Percentiles rank a stretch among this genome's conserved stretches.
phyloP scores from a whole-genome alignment of 2,888 invertebrate species.

The Xanthorhoe designata region DNA sequence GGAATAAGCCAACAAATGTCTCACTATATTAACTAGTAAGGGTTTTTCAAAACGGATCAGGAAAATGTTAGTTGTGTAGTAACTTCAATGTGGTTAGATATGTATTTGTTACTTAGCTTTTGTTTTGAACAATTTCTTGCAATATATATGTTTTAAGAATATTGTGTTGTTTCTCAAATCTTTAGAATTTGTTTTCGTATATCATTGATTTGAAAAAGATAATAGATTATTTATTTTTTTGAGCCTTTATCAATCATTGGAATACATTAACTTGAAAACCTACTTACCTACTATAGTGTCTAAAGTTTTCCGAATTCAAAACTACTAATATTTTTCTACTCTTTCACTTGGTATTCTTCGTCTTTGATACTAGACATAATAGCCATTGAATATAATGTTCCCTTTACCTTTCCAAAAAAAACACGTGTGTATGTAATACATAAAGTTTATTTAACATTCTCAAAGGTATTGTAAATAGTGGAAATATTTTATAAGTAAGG shows the following conservation, averaged over 20 bases:
- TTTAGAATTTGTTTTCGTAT: too few species aligned
- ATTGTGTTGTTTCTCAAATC: background rate
- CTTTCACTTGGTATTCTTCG: too few species aligned
- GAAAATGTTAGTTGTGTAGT: constrained; percentile 9
- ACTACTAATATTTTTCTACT: too few species aligned
- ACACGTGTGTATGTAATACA: constrained; percentile 62
- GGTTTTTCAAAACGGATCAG: constrained; percentile 19
- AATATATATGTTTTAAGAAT: constrained; percentile 31
- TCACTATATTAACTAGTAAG: constrained; percentile 6
- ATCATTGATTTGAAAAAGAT: too few species aligned
- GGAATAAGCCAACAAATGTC: constrained; percentile 11
- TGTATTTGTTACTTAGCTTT: constrained; percentile 29
- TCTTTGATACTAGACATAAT: too few species aligned
- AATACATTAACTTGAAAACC: too few species aligned
- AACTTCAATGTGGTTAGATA: constrained; percentile 21
- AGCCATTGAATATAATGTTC: too few species aligned
- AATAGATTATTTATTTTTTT: too few species aligned
- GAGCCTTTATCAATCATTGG: too few species aligned
- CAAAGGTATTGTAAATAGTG: constrained; percentile 80
- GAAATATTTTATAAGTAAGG: constrained; percentile 77
- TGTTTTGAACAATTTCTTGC: constrained; percentile 32
- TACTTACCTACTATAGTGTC: too few species aligned
- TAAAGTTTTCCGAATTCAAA: too few species aligned
- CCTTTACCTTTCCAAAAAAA: constrained; percentile 36
- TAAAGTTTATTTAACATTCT: constrained; percentile 80